Percentiles rank a stretch among this genome's conserved stretches.
These are phyloP conservation scores for Phylloscopus trochilus DNA, from an alignment of 2,113 vertebrate species.

Conservation along the genomic window DNA sequence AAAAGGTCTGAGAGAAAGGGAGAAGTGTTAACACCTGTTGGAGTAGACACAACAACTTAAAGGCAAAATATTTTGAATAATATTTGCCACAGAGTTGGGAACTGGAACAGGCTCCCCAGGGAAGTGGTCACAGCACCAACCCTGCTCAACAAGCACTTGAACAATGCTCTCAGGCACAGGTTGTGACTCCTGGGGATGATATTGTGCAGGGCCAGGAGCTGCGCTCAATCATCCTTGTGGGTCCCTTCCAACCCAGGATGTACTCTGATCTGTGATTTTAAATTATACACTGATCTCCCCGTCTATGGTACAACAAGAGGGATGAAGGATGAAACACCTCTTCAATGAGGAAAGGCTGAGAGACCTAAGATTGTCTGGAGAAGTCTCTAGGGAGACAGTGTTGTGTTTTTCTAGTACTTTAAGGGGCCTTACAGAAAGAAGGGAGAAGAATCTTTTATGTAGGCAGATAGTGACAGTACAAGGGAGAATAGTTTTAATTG, in stretches of 20 bases:
- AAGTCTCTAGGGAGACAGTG: rapidly evolving
- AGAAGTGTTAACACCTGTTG: neutral
- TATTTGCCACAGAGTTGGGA: neutral
- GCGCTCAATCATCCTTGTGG: neutral
- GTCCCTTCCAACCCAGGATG: neutral
- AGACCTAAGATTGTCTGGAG: neutral
- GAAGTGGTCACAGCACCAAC: neutral
- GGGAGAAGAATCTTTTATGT: neutral
- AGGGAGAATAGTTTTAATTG: neutral
- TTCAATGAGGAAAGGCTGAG: neutral
- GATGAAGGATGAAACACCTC: neutral
- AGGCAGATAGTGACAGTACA: neutral
- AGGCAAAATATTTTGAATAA: neutral
- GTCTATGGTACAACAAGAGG: neutral
- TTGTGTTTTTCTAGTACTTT: neutral
- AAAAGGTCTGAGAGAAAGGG: neutral
- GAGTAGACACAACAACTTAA: neutral
- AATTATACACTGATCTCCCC: neutral
- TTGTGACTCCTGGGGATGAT: neutral
- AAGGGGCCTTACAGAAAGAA: neutral
- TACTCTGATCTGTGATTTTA: neutral
- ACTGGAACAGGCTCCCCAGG: neutral
- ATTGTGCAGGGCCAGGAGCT: neutral
- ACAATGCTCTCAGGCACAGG: neutral
- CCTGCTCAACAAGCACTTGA: neutral